Evolutionary conservation across 2,113 vertebrate genomes (phyloP).

Genomic region (Mobula hypostoma): DNA sequence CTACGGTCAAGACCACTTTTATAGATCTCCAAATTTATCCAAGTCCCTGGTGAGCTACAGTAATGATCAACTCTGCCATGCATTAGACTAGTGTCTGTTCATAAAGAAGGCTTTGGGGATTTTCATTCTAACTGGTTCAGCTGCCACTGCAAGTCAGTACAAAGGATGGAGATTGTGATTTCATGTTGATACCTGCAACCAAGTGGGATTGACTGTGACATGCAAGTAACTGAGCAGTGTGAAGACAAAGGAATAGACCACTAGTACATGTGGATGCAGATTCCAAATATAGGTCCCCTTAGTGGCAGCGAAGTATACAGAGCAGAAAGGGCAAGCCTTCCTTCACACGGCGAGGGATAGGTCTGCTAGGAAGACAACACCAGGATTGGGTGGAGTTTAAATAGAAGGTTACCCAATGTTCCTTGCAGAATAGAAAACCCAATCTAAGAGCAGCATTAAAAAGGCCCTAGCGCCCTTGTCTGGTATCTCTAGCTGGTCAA

Average conservation of each 20-base stretch:
- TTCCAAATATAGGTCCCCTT: not conserved
- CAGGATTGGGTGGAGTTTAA: not conserved
- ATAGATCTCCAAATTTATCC: not conserved
- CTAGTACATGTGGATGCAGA: not conserved
- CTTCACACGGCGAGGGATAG: not conserved
- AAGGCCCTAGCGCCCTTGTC: not conserved
- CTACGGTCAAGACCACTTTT: not conserved
- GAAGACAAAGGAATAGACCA: not conserved
- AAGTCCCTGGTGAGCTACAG: not conserved
- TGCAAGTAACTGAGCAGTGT: not conserved
- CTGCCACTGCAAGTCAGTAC: not conserved
- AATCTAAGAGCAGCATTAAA: not conserved
- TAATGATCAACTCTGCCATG: not conserved
- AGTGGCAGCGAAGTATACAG: not conserved
- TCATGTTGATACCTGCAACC: not conserved
- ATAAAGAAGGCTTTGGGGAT: not conserved
- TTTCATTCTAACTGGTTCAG: not conserved
- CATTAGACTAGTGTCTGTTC: not conserved
- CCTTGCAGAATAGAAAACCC: not conserved
- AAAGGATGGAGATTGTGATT: not conserved
- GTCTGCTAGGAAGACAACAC: not conserved
- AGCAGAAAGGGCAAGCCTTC: not conserved
- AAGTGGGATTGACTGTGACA: conserved; percentile 10
- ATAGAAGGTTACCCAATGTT: not conserved
- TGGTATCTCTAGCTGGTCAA: not conserved